These are phyloP conservation scores for Odontothrips loti DNA, from an alignment of 2,888 invertebrate species.

Conservation along the genomic window DNA sequence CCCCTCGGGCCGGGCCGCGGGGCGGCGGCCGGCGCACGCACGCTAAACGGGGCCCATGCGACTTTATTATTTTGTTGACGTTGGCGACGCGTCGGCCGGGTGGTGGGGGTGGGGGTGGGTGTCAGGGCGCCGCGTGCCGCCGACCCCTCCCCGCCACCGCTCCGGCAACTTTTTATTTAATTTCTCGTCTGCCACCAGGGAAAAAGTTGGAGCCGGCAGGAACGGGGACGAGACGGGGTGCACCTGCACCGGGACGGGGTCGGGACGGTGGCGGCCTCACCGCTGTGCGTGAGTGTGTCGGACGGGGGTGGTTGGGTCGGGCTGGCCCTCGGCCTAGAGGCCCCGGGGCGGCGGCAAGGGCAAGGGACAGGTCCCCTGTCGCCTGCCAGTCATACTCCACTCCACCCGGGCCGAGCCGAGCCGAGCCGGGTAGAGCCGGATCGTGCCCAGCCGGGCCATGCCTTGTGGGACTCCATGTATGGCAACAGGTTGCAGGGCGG, in stretches of 20 bases:
- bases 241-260: too few species aligned
- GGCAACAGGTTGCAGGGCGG: conserved; percentile 17
- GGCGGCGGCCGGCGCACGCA: not conserved
- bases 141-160: not conserved
- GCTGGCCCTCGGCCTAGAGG: not conserved
- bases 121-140: not conserved
- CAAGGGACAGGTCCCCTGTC: conserved; percentile 16
- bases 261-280: not conserved
- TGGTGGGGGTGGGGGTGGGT: not conserved
- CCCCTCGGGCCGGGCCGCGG: not conserved
- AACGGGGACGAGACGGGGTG: not conserved
- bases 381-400: conserved; percentile 16
- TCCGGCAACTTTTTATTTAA: conserved; percentile 18
- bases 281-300: not conserved
- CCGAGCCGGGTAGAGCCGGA: not conserved
- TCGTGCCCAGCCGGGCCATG: not conserved
- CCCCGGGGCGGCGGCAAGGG: not conserved
- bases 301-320: not conserved
- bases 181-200: not conserved
- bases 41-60: not conserved
- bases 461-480: not conserved
- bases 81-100: not conserved
- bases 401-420: not conserved
- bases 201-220: conserved; percentile 9
- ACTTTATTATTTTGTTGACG: conserved; percentile 21